Base-by-base conservation (phyloP, 2,113 vertebrate species). In the Brachyhypopomus gauderio region DNA sequence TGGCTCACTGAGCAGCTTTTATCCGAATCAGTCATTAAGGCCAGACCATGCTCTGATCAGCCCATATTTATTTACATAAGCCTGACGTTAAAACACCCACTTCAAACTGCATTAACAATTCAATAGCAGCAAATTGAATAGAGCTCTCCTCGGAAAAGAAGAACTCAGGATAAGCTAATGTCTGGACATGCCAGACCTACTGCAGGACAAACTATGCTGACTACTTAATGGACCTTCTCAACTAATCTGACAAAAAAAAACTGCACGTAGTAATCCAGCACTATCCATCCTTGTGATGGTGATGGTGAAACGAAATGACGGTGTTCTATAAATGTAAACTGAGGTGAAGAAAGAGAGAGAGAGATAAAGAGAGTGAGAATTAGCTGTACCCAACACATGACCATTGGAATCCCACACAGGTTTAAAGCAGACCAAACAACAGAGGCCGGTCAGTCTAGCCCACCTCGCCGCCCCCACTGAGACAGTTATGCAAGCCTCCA, bases 161-260 rank as follows among this genome's bases (percentile, higher is more conserved):
- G 75, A 62, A 56, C 69, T 72, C 59, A n/a, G 20, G 22, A 23
- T 74, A 55, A 74, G 38, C 38, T 80, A 72, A 59, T 48, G 22
- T 70, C 16, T 17, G 12, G 30, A 69, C 23, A 72, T 14, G 2
- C 16, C 3, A n/a, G 19, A 20, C 34, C 7, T 79, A 79, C 17
- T 67, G 38, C 52, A 82, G 81, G 41, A 55, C 79, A 85, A 81
- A 86, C 66, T 86, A 82, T 55, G 41, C 58, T 56, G 30, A 30
- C 72, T 76, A 80, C 86, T 84, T 72, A 75, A 69, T 83, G 69
- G 72, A 70, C 73, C 55, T 78, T 77, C 71, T 36, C n/a, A 3
- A 78, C 78, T 85, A 83, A 89, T 90, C 86, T 87, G n/a, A 69
- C 86, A 84, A 78, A 82, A 62, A 60, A 66, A 52, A 3, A 0